Evolutionary conservation across 2,888 invertebrate genomes (phyloP), one percentile per base, ranked within the genome.

Genomic region (Hedya salicella): DNA sequence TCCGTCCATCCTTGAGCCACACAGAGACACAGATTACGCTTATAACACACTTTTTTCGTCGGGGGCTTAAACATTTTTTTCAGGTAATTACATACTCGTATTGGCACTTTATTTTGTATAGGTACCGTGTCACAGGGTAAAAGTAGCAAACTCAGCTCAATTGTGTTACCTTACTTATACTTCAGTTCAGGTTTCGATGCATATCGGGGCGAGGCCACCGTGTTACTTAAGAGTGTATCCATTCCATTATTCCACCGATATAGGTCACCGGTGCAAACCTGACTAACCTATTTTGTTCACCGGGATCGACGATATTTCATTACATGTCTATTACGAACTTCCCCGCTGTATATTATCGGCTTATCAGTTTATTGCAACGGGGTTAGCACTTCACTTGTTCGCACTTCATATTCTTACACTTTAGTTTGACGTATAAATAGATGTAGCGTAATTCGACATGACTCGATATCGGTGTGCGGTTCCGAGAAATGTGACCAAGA

Each of bases 191-290:
- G 30, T 25, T 46, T 52, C 36, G n/a, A 17, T 46, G 60, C 52
- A 17, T 53, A 46, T 46, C 46, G 30, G 53, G 39, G 39, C 53
- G 39, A 40, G 52, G 59, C 25, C 48, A 30, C 53, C 53, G 32
- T 66, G 54, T 61, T 48, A 54, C 53, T 53, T 48, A 53, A 61
- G 48, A 61, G 53, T 54, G 49, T 48, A 66, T 66, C 48, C 61
- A 68, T 68, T 69, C 73, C 66, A 73, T 76, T 74, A 73, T 73
- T 49, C 60, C 53, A 25, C 16, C 62, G 65, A 75, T 71, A 70
- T 75, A 74, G 76, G 77, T 74, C 75, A 67, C 62, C 57, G 52
- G 62, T 62, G 62, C 67, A 61, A 66, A 42, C 54, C 40, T 60
- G 46, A 48, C 57, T 67, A 69, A 69, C 64, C 71, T 66, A 69